A percentile compares a stretch with the other conserved stretches of the same genome.
These are phyloP conservation scores for Zosterops pallidus DNA, from an alignment of 2,113 vertebrate genomes.

Conservation along the genomic window DNA sequence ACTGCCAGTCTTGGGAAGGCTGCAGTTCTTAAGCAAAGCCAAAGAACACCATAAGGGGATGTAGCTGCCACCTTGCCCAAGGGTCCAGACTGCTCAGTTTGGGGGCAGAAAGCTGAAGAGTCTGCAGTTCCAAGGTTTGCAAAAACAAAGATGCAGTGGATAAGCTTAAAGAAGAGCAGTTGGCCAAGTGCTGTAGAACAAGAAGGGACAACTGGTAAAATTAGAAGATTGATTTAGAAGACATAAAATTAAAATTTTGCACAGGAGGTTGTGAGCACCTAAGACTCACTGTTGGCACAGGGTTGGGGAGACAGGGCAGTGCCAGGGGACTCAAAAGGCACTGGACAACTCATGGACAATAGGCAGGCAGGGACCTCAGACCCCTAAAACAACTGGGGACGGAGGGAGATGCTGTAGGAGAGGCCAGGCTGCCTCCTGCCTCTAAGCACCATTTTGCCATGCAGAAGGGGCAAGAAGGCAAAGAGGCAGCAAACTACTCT, in stretches of 20 bases:
- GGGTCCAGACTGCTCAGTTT: not conserved
- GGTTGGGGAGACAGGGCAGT: not conserved
- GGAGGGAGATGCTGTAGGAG: not conserved
- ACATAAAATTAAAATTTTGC: not conserved
- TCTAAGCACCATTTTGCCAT: not conserved
- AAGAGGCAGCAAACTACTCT: not conserved
- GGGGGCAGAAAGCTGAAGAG: not conserved
- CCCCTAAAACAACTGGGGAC: not conserved
- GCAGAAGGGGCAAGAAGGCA: not conserved
- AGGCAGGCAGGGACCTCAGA: not conserved
- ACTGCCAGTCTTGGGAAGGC: fast-evolving
- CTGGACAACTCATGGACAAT: not conserved
- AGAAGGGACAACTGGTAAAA: not conserved
- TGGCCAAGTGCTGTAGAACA: not conserved
- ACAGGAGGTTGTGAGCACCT: not conserved
- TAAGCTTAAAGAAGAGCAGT: not conserved
- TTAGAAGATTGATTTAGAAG: not conserved
- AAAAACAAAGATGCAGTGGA: not conserved
- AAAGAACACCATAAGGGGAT: not conserved
- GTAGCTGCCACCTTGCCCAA: not conserved
- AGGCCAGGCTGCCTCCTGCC: not conserved
- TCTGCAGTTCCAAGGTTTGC: not conserved
- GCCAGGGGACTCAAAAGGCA: not conserved
- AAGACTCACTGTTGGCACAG: not conserved
- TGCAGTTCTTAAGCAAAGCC: not conserved